Conservation (phyloP, 1,140 invertebrate species). For the Atta texana region DNA sequence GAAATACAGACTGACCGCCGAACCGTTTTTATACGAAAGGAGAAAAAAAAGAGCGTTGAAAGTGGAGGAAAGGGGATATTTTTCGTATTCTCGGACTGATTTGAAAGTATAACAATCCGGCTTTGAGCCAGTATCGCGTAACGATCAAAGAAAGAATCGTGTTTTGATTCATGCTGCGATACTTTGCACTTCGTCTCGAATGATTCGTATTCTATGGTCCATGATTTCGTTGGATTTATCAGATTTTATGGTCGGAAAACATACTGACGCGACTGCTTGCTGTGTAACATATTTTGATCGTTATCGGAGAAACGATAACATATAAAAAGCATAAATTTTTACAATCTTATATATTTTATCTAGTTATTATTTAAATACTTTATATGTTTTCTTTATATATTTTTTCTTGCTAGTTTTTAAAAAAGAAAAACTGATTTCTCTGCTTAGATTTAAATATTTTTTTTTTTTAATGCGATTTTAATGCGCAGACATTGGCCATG, state of each 20-base stretch:
- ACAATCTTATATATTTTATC: neutral
- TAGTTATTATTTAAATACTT: neutral
- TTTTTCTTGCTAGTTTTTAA: neutral
- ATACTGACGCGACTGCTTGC: conserved; percentile 4
- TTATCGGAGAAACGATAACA: neutral
- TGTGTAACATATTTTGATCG: neutral
- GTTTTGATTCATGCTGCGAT: conserved; percentile 42
- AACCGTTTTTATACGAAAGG: conserved; percentile 51
- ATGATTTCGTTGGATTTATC: conserved; percentile 36
- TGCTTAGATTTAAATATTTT: neutral
- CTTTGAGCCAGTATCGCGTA: conserved; percentile 32
- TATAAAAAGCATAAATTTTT: neutral
- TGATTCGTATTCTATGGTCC: conserved; percentile 18
- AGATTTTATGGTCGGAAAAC: conserved; percentile 37
- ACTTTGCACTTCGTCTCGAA: conserved; percentile 34
- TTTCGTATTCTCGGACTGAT: conserved; percentile 64
- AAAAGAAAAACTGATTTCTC: neutral
- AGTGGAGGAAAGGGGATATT: neutral
- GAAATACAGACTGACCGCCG: conserved; percentile 71
- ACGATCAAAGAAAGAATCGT: conserved; percentile 36
- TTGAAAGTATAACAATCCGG: conserved; percentile 71
- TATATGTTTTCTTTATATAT: too few species aligned
- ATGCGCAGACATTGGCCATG: neutral
- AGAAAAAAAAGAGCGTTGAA: neutral
- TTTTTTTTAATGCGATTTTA: neutral